phyloP scores from a whole-genome alignment of 1,140 invertebrate genomes.

The Bradysia coprophila region DNA sequence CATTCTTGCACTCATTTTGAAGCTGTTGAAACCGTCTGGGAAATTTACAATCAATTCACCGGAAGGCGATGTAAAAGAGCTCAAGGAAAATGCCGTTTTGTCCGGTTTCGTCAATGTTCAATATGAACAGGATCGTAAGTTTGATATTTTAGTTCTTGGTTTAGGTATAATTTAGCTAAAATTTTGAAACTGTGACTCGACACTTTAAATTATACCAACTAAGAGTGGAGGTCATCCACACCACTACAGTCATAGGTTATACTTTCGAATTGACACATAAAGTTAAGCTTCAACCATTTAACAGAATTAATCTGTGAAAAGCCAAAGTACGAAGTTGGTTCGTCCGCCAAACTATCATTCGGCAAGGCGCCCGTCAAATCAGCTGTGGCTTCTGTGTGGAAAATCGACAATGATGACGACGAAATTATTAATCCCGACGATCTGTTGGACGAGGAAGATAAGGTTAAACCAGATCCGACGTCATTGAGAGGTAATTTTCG shows the following conservation, averaged over 20 bases:
- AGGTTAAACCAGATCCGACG: slow-evolving; percentile 63
- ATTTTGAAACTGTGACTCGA: too few species aligned
- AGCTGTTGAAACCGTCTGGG: not conserved
- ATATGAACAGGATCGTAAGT: not conserved
- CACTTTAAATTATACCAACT: too few species aligned
- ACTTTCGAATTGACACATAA: too few species aligned
- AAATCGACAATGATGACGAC: slow-evolving; percentile 33
- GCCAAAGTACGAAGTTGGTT: slow-evolving; percentile 45
- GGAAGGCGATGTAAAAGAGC: not conserved
- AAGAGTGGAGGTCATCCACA: too few species aligned
- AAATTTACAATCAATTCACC: not conserved
- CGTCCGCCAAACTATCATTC: slow-evolving; percentile 29
- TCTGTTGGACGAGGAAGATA: slow-evolving; percentile 75
- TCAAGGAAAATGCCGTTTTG: not conserved
- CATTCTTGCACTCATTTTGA: not conserved
- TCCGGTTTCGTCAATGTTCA: not conserved
- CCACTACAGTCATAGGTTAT: too few species aligned
- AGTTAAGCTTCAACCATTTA: too few species aligned
- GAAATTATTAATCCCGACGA: slow-evolving; percentile 76
- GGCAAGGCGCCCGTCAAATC: slow-evolving; percentile 11
- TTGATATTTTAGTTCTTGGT: too few species aligned
- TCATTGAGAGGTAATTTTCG: slow-evolving; percentile 49
- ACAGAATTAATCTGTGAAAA: slow-evolving; percentile 27
- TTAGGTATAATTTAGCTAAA: too few species aligned
- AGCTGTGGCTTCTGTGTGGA: slow-evolving; percentile 21